These are phyloP conservation scores for Tiliqua scincoides DNA, from an alignment of 2,113 vertebrate genomes.

Conservation along the genomic window DNA sequence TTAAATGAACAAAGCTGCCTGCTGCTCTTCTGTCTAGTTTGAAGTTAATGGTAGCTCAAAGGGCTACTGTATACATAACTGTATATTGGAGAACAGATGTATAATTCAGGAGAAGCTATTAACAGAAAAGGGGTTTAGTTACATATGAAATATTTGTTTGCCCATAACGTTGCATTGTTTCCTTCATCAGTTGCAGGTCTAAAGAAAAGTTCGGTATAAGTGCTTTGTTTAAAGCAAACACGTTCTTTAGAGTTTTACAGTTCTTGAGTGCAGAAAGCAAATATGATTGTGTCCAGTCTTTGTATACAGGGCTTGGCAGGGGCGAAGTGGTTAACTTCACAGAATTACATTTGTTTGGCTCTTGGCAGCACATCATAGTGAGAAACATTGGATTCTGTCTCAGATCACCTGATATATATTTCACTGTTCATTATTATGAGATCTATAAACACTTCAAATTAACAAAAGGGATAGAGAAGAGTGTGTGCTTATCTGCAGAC, in stretches of 20 bases:
- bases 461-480: constrained; percentile 15
- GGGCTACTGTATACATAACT: background rate
- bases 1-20: too few species aligned
- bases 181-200: background rate
- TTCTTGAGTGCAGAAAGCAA: background rate
- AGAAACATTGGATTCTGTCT: constrained; percentile 20
- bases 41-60: background rate
- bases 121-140: background rate
- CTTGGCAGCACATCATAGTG: constrained; percentile 15
- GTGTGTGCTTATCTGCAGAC: background rate
- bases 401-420: constrained; percentile 1
- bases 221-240: constrained; percentile 30
- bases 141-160: constrained; percentile 43
- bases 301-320: background rate
- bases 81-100: background rate
- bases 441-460: constrained; percentile 30
- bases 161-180: constrained; percentile 19
- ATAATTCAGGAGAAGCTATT: background rate
- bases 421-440: constrained; percentile 1
- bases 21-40: background rate
- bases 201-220: constrained; percentile 23
- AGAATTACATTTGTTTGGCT: constrained; percentile 13
- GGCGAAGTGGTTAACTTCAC: background rate
- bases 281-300: background rate
- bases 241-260: background rate